phyloP scores from a whole-genome alignment of 1,140 invertebrate genomes.

The Heliconius congener region DNA sequence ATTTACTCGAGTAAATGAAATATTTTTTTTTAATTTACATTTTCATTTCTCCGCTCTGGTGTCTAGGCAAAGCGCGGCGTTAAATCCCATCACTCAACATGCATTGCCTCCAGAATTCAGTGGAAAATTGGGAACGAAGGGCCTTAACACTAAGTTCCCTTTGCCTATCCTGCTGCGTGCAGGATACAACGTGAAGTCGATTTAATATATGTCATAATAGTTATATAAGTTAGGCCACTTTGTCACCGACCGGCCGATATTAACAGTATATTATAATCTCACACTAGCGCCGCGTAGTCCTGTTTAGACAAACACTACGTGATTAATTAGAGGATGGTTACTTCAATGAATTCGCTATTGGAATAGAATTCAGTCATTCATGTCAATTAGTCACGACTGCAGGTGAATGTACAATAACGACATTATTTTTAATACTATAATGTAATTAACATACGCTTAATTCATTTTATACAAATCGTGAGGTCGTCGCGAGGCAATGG shows the following conservation, averaged over 20 bases:
- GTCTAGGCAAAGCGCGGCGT: too few species aligned
- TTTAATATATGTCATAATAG: too few species aligned
- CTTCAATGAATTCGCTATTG: constrained; percentile 31
- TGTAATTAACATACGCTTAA: background rate
- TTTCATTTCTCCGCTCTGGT: too few species aligned
- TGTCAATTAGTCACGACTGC: constrained; percentile 33
- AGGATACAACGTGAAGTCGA: too few species aligned
- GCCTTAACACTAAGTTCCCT: too few species aligned
- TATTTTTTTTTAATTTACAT: too few species aligned
- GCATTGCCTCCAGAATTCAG: too few species aligned
- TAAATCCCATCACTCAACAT: too few species aligned
- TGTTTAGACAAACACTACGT: constrained; percentile 32
- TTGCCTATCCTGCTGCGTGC: too few species aligned
- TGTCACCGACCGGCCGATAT: background rate
- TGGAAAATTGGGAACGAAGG: too few species aligned
- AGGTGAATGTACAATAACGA: constrained; percentile 28
- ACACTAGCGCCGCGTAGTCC: constrained; percentile 16
- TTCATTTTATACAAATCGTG: background rate
- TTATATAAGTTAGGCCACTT: background rate
- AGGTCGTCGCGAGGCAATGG: too few species aligned
- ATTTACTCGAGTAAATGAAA: too few species aligned
- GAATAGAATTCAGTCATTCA: constrained; percentile 39
- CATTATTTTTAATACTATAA: constrained; percentile 12
- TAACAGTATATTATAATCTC: constrained; percentile 14
- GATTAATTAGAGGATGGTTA: constrained; percentile 34